Conservation (phyloP, 2,888 invertebrate species). For the Ophion ventricosus region DNA sequence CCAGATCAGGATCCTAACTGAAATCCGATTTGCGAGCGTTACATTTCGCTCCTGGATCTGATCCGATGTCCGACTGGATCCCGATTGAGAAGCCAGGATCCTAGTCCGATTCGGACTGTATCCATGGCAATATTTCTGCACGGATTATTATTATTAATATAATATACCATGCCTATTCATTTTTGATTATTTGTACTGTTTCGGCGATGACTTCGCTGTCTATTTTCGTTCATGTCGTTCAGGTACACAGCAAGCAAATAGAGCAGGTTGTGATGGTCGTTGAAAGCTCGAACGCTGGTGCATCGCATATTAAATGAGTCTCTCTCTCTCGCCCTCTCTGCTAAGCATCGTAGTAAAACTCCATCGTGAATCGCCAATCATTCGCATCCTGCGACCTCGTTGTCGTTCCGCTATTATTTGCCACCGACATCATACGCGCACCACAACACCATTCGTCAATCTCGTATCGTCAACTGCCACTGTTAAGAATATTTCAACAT, state of each 20-base stretch:
- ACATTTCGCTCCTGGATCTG: too few species aligned
- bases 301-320: conserved; percentile 34
- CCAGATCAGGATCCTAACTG: too few species aligned
- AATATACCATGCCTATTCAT: neutral
- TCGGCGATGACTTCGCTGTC: neutral
- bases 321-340: conserved; percentile 32
- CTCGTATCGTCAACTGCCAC: neutral
- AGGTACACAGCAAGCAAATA: neutral
- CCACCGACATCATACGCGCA: conserved; percentile 14
- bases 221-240: conserved; percentile 15
- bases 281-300: conserved; percentile 40
- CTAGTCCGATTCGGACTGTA: too few species aligned
- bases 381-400: conserved; percentile 76
- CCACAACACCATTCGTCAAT: conserved; percentile 11
- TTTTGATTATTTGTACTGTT: neutral
- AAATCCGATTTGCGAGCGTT: too few species aligned
- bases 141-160: neutral
- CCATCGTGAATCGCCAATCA: conserved; percentile 72
- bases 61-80: too few species aligned
- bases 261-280: conserved; percentile 49
- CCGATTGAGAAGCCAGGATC: too few species aligned
- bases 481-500: neutral
- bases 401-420: conserved; percentile 63
- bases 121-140: too few species aligned
- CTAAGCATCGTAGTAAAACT: conserved; percentile 50